Evolutionary conservation across 2,888 invertebrate genomes (phyloP), one percentile per base, ranked within the genome.

Genomic region (Spodoptera littoralis): DNA sequence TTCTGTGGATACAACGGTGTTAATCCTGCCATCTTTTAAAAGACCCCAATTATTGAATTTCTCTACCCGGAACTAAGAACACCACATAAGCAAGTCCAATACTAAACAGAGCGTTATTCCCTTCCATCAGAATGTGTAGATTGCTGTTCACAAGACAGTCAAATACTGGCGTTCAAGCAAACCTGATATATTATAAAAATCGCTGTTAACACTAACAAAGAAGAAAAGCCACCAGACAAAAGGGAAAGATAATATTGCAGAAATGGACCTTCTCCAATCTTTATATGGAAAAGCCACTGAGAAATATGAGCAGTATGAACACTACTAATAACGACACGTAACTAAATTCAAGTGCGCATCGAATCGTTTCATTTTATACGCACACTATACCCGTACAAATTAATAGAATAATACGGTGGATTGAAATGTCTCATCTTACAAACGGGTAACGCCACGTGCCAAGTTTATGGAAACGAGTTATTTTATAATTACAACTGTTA

Each of bases 251-350:
- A 12, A 48, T 18, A 24, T 30, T 18, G 3, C 36, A 11, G 6
- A 4, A 65, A 8, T 71, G 48, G 3, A 8, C 36, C 73, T 73
- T 67, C 55, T 73, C 1, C 27, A 6, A 41, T 4, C 1, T 30
- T 11, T 8, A 24, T 49, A 9, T 1, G 8, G 5, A 55, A 30
- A 52, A 43, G 11, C 36, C 24, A 9, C 24, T 11, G 45, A 55
- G 61, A 66, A 36, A 47, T 30, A 61, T 66, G 66, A 50, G 55
- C 73, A 63, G 49, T 63, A 81, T 79, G 81, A 79, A 71, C 64
- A 76, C 69, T 65, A 81, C 86, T 91, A 91, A 92, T 90, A 89
- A 85, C 83, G 84, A 91, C 91, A 92, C 91, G 92, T 91, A 91
- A 91, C 90, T 79, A 88, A 89, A 88, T 87, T 87, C 87, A 89